Base-by-base conservation (phyloP, 2,888 invertebrate species). In the Dasysyrphus tricinctus region DNA sequence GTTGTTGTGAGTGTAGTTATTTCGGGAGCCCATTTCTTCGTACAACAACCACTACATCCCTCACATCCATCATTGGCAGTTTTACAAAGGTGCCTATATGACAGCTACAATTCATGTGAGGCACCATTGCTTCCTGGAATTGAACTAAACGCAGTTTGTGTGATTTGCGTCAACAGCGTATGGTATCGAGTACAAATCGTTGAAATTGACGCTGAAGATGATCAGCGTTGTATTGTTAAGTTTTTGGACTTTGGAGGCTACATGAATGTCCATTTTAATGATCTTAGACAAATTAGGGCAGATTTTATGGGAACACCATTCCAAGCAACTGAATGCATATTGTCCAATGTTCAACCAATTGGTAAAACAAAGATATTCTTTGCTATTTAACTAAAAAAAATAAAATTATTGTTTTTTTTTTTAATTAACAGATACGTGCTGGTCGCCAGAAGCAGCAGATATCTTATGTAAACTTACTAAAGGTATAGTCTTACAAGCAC, bases 201-300 rank as follows among this genome's bases (percentile, higher is more conserved):
- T 82, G 94, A 95, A 89, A 94, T 95, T 54, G 91, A 92, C 88
- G 29, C 79, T 47, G 91, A 90, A n/a, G 89, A 90, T 42, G 89
- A 89, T 74, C 89, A 91, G 80, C 90, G 90, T 39, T 96, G 97
- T 89, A 94, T 97, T 88, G 96, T 98, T 77, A 96, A 96, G 93
- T 96, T 97, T 92, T 95, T 99, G 69, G 99, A 99, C 93, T 98
- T 97, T 90, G 99, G 99, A 65, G 99, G 99, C 69, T 99, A 97
- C 92, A 95, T 96, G 90, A 95, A 95, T 80, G 94, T 98, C 75
- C 95, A 95, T 89, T 96, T 96, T 89, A 94, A 95, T 76, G 94
- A 95, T 88, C 94, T 99, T 91, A 95, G 97, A 91, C 98, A 99
- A 93, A 98, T 99, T 89, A 95, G 98, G 90, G 96, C 96, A 74